phyloP scores from a whole-genome alignment of 2,888 invertebrate species.

The Elmis aenea region DNA sequence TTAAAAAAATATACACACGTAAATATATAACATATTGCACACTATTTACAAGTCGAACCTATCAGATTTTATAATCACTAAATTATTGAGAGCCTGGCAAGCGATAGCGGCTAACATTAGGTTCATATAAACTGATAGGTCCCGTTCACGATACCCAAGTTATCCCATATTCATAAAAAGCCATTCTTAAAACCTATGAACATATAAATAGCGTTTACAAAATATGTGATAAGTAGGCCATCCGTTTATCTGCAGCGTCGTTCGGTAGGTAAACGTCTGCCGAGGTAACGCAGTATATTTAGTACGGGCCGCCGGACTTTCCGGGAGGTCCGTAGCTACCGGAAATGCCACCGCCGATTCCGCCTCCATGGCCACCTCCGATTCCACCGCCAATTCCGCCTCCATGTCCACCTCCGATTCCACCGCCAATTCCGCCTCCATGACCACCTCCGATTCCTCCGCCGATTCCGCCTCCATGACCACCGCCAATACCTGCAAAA shows the following conservation, averaged over 20 bases:
- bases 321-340: slow-evolving; percentile 46
- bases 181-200: no score
- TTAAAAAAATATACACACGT: slow-evolving; percentile 23
- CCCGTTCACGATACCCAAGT: no score
- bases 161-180: no score
- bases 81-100: no score
- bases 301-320: slow-evolving; percentile 48
- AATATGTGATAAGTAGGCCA: no score
- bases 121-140: no score
- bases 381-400: slow-evolving; percentile 38
- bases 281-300: slow-evolving; percentile 22
- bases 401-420: slow-evolving; percentile 18
- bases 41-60: slow-evolving; percentile 34
- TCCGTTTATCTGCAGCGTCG: no score
- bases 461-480: slow-evolving; percentile 28
- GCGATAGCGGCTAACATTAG: no score
- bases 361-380: slow-evolving; percentile 31
- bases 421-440: slow-evolving; percentile 19
- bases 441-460: slow-evolving; percentile 39
- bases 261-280: neutral
- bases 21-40: slow-evolving; percentile 33
- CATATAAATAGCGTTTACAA: no score
- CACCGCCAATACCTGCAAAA: no score
- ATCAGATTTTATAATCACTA: no score
- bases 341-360: slow-evolving; percentile 38